A percentile compares a stretch with the other conserved stretches of the same genome.
phyloP scores from a whole-genome alignment of 2,113 vertebrate species.

The Tinamus guttatus region DNA sequence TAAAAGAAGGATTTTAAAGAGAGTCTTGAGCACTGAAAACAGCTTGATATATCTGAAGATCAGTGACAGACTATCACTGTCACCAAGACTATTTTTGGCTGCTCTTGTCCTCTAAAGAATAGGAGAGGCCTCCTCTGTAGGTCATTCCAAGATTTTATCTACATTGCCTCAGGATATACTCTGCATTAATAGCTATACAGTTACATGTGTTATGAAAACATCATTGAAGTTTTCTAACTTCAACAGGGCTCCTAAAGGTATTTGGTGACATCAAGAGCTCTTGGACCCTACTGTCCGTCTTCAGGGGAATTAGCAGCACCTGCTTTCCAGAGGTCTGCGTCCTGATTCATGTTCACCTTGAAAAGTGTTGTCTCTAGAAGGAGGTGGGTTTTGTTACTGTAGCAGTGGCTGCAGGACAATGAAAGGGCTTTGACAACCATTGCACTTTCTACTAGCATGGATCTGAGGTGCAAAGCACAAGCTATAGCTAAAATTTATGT shows the following conservation, averaged over 20 bases:
- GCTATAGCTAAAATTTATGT: neutral
- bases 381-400: neutral
- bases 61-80: slow-evolving; percentile 14
- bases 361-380: neutral
- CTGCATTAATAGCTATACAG: neutral
- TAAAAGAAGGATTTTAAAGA: neutral
- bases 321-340: neutral
- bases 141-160: neutral
- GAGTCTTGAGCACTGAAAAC: neutral
- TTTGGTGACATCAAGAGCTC: neutral
- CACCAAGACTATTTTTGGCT: slow-evolving; percentile 44
- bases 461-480: neutral
- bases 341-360: neutral
- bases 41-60: slow-evolving; percentile 9
- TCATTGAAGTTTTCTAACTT: slow-evolving; percentile 11
- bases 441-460: neutral
- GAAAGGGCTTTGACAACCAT: accelerated
- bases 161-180: neutral
- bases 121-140: neutral
- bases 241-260: neutral
- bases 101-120: neutral
- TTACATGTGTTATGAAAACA: slow-evolving; percentile 19
- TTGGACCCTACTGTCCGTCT: neutral
- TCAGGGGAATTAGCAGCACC: neutral
- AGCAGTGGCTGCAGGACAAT: neutral